Conservation (phyloP, 1,140 invertebrate species). For the Drosophila lini region DNA sequence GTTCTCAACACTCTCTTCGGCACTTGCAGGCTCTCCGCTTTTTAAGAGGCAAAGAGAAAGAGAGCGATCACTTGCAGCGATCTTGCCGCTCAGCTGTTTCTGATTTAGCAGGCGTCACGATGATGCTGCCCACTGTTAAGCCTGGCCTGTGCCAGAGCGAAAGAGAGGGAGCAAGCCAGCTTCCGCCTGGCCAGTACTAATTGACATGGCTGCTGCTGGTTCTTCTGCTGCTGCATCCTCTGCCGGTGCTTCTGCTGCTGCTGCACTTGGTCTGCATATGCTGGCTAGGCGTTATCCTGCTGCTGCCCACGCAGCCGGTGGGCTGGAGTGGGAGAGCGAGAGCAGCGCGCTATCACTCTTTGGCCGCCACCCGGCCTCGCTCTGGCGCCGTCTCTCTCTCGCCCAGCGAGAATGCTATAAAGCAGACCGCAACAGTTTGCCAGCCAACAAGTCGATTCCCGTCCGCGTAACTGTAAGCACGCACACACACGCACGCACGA, state of each 20-base stretch:
- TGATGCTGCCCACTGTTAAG: constrained; percentile 41
- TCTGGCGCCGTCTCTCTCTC: constrained; percentile 15
- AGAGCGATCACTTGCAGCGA: neutral
- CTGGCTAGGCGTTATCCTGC: constrained; percentile 2
- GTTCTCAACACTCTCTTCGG: neutral
- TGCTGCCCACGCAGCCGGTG: constrained; percentile 11
- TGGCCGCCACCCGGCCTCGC: neutral
- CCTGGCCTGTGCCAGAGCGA: constrained; percentile 5
- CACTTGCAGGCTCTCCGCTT: neutral
- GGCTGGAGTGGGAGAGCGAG: constrained; percentile 10
- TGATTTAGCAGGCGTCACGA: constrained; percentile 15
- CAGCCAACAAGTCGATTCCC: constrained; percentile 63
- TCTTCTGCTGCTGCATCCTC: constrained; percentile 13
- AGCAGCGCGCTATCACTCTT: constrained; percentile 15
- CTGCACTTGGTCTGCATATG: constrained; percentile 22
- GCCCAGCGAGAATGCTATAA: constrained; percentile 54
- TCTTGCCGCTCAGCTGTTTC: neutral
- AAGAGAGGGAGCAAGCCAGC: neutral
- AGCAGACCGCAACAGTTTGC: constrained; percentile 45
- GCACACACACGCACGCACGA: constrained; percentile 2
- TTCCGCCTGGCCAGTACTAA: constrained; percentile 36
- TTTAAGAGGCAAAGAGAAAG: neutral
- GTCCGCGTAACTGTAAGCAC: constrained; percentile 72
- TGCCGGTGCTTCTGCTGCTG: neutral
- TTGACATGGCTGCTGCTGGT: constrained; percentile 21